Base-by-base conservation (phyloP, 2,888 invertebrate species). In the Tortricodes alternella region DNA sequence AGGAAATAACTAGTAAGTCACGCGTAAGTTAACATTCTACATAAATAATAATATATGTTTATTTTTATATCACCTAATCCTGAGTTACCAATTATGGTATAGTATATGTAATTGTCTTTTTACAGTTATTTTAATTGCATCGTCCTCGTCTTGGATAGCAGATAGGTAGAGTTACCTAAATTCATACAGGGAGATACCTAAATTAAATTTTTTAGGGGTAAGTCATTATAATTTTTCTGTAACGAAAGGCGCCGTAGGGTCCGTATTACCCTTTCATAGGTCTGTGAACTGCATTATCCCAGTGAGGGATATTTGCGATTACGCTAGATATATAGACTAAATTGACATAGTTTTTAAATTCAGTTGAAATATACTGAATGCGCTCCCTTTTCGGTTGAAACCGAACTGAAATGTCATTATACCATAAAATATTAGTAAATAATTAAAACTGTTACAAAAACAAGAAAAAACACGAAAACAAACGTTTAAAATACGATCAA, bases 161-260 rank as follows among this genome's bases (percentile, higher is more conserved):
- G 44, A 50, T 56, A 56, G 43, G 44, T 56, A 50, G 43, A 32
- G 16, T 50, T 56, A 32, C 56, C 56, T 56, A 50, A 56, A 44
- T 50, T 44, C 43, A 24, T 37, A 43, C 41, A 16, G 6, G 37
- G 32, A 50, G 23, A 32, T 56, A 13, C 18, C 21, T 34, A 38
- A 43, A 11, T 44, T 56, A 32, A 29, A 24, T 44, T 35, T 41
- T 43, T 56, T 56, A 56, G 56, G 56, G 56, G 56, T 56, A 56
- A 56, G 56, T 56, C 44, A 49, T 5, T 29, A 18, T 34, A 29
- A n/a, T n/a, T 24, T 56, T 56, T 44, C 27, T 44, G 11, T 43
- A 16, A 23, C 4, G 18, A 43, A 21, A 44, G 43, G 43, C 43
- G 29, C 43, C 21, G 16, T 34, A 43, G 50, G 44, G 29, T 38